phyloP scores from a whole-genome alignment of 2,797 vertebrate genomes.

The Chaenodraco wilsoni region DNA sequence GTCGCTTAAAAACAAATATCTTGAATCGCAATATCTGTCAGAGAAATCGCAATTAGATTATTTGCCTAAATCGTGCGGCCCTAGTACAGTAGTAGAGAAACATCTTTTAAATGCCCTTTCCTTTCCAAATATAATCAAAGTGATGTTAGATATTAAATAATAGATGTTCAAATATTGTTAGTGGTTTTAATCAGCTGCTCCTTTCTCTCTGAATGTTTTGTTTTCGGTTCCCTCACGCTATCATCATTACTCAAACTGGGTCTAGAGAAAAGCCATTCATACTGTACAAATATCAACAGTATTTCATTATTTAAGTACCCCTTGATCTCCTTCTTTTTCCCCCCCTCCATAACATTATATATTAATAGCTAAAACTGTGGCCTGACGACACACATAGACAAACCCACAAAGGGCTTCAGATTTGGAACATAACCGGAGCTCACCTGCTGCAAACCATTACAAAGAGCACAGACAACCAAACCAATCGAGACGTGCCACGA shows the following conservation, averaged over 20 bases:
- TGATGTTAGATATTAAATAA: neutral
- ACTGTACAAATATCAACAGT: neutral
- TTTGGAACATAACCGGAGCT: no score
- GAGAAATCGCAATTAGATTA: no score
- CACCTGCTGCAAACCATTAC: no score
- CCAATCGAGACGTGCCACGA: no score
- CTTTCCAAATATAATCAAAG: neutral
- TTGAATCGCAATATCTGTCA: no score
- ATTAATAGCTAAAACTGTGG: slow-evolving; percentile 5
- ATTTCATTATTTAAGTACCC: slow-evolving; percentile 1
- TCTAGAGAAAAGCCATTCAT: neutral
- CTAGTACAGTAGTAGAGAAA: no score
- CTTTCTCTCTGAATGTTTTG: neutral
- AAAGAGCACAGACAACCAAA: no score
- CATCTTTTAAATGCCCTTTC: neutral
- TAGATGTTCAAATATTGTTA: slow-evolving; percentile 7
- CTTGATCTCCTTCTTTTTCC: neutral
- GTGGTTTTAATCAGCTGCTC: neutral
- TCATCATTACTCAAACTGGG: neutral
- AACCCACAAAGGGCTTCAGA: neutral
- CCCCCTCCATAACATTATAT: slow-evolving; percentile 4
- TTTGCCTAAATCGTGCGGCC: no score
- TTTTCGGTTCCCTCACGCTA: neutral
- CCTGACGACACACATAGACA: neutral
- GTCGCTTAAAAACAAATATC: no score